Percentiles rank a stretch among this genome's conserved stretches.
These are phyloP conservation scores for Azorinus chamasolen DNA, from an alignment of 2,888 invertebrate genomes.

Conservation along the genomic window DNA sequence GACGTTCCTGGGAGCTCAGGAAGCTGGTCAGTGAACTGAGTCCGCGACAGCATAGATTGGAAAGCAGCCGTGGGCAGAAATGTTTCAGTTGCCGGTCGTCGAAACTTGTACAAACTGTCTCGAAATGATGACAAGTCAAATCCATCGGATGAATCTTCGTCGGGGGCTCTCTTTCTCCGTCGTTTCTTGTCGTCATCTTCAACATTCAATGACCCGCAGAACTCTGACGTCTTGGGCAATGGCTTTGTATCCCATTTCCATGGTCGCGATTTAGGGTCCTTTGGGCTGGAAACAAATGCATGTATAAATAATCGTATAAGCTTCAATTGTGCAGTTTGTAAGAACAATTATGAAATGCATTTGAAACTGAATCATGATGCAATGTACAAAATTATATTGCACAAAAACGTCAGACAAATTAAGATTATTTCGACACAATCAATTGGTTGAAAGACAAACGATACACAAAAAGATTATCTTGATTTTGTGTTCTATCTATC, in stretches of 20 bases:
- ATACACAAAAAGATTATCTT: too few relatives aligned
- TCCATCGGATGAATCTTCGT: constrained; percentile 27
- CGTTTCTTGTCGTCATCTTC: constrained; percentile 32
- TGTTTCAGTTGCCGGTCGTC: neutral
- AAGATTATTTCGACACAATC: too few relatives aligned
- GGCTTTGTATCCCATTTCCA: constrained; percentile 42
- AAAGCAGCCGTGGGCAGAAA: constrained; percentile 40
- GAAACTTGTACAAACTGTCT: constrained; percentile 7
- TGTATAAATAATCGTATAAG: too few relatives aligned
- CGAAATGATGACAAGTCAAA: constrained; percentile 15
- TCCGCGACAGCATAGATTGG: constrained; percentile 29
- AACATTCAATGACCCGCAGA: constrained; percentile 43
- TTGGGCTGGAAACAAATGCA: constrained; percentile 17
- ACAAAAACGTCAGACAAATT: too few relatives aligned
- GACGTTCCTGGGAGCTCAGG: constrained; percentile 35
- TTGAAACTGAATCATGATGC: too few relatives aligned
- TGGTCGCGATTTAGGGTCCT: constrained; percentile 25
- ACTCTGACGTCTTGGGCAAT: constrained; percentile 10
- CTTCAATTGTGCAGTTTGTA: too few relatives aligned
- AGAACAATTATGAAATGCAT: too few relatives aligned
- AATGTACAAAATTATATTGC: too few relatives aligned
- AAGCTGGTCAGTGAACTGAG: constrained; percentile 40
- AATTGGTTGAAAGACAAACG: too few relatives aligned
- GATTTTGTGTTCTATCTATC: too few relatives aligned
- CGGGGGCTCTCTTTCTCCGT: constrained; percentile 27